Evolutionary conservation across 1,140 invertebrate species (phyloP).

Genomic region (Dryas iulia): DNA sequence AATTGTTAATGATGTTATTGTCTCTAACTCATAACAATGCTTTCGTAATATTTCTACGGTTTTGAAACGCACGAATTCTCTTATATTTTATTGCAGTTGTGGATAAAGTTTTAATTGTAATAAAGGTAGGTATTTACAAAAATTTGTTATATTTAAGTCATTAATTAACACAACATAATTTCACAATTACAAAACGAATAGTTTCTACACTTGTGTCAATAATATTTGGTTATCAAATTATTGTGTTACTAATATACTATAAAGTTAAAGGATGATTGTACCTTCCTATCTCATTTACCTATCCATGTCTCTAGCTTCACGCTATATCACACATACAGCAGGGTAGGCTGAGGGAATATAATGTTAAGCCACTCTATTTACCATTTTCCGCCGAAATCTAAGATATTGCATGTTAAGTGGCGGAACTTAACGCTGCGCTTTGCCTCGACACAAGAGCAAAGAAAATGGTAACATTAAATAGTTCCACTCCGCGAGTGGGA

Average conservation of each 20-base stretch:
- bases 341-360: not conserved
- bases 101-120: too few relatives aligned
- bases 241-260: too few relatives aligned
- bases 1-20: slow-evolving; percentile 28
- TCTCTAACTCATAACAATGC: slow-evolving; percentile 25
- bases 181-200: too few relatives aligned
- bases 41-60: slow-evolving; percentile 31
- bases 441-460: not conserved
- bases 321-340: not conserved
- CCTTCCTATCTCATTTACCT: too few relatives aligned
- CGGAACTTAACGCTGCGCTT: not conserved
- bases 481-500: not conserved
- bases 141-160: too few relatives aligned
- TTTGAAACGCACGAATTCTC: slow-evolving; percentile 35
- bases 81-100: not conserved
- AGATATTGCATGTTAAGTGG: not conserved
- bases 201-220: too few relatives aligned
- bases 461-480: not conserved
- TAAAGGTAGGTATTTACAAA: too few relatives aligned
- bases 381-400: not conserved
- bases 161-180: too few relatives aligned
- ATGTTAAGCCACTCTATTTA: not conserved
- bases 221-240: too few relatives aligned
- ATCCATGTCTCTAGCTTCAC: too few relatives aligned
- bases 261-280: too few relatives aligned